Conservation (phyloP, 2,113 vertebrate genomes). For the Chamaea fasciata region DNA sequence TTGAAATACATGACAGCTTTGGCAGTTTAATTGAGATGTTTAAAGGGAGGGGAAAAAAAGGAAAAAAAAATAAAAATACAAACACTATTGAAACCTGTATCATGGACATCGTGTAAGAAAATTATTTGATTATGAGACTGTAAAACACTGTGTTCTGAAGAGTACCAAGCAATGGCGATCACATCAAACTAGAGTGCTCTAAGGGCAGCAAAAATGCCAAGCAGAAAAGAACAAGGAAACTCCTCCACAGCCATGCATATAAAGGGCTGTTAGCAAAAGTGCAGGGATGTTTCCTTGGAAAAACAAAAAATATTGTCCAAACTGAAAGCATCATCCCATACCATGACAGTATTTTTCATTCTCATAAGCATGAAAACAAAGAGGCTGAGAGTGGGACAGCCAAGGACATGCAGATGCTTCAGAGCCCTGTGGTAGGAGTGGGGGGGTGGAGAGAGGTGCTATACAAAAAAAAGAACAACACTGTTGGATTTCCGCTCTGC, state of each 20-base stretch:
- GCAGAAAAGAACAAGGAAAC: background rate
- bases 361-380: rapidly evolving
- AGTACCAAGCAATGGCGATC: background rate
- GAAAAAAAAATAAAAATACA: background rate
- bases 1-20: background rate
- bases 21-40: background rate
- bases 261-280: background rate
- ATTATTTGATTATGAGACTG: background rate
- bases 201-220: background rate
- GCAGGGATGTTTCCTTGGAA: background rate
- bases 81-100: background rate
- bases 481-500: background rate
- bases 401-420: background rate
- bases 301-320: background rate
- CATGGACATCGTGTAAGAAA: background rate
- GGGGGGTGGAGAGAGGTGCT: background rate
- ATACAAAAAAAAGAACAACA: background rate
- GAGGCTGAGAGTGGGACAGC: background rate
- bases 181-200: background rate
- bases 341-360: background rate
- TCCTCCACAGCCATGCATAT: background rate
- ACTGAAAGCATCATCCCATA: background rate
- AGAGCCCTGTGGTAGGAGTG: background rate
- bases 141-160: background rate
- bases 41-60: background rate